phyloP scores from a whole-genome alignment of 92 coral and sea anemone species.

The Diadumene lineata region DNA sequence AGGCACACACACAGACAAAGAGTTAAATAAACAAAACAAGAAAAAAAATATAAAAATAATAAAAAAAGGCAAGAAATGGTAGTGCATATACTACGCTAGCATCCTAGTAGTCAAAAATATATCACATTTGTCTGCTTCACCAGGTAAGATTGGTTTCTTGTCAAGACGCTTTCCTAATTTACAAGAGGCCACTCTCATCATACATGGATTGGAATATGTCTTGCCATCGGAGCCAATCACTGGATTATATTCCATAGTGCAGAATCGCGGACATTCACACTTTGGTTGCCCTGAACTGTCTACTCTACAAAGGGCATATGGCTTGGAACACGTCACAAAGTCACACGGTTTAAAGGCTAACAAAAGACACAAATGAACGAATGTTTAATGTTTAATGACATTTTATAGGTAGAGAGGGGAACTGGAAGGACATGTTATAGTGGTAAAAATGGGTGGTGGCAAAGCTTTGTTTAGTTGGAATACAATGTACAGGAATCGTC shows the following conservation, averaged over 20 bases:
- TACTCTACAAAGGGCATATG: constrained; percentile 49
- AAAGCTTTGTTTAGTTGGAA: too few relatives aligned
- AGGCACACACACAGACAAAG: too few relatives aligned
- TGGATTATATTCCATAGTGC: constrained; percentile 62
- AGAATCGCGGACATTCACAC: constrained; percentile 57
- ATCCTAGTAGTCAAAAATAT: too few relatives aligned
- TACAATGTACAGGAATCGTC: too few relatives aligned
- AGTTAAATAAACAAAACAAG: too few relatives aligned
- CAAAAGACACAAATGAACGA: not conserved
- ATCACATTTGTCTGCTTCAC: not conserved
- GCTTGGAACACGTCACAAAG: constrained; percentile 46
- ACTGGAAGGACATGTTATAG: too few relatives aligned
- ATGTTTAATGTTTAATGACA: too few relatives aligned
- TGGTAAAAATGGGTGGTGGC: too few relatives aligned
- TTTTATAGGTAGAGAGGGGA: too few relatives aligned
- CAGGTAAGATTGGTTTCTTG: not conserved
- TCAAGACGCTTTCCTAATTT: constrained; percentile 21
- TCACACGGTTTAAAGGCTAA: constrained; percentile 36
- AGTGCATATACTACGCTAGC: too few relatives aligned
- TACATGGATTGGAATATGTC: constrained; percentile 63
- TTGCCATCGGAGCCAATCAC: constrained; percentile 72
- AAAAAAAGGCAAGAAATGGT: too few relatives aligned
- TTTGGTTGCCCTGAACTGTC: constrained; percentile 53
- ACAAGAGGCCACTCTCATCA: constrained; percentile 68
- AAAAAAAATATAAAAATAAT: too few relatives aligned